Evolutionary conservation across 1,140 invertebrate species (phyloP).

Genomic region (Spodoptera litura): DNA sequence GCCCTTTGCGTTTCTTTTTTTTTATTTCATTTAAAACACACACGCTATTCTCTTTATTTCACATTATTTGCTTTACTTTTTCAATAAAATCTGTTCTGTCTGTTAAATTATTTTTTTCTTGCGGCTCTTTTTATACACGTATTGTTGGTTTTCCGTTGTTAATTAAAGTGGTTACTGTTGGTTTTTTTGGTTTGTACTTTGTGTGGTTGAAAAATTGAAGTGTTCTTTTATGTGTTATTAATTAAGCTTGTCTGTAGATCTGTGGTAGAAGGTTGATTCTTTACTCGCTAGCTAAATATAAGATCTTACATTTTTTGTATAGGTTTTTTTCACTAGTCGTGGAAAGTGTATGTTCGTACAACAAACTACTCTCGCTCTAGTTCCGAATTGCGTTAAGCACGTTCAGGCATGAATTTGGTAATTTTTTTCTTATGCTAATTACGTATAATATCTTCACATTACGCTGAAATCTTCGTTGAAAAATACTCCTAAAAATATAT

Average conservation of each 20-base stretch:
- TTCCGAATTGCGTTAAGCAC: too few relatives aligned
- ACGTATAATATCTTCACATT: background rate
- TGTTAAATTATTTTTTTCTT: constrained; percentile 31
- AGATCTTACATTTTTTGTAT: too few relatives aligned
- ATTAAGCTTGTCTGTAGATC: background rate
- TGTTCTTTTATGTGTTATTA: background rate
- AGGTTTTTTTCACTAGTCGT: too few relatives aligned
- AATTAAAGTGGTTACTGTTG: constrained; percentile 24
- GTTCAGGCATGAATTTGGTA: too few relatives aligned
- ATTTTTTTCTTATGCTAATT: background rate
- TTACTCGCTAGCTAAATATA: too few relatives aligned
- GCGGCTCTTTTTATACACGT: background rate
- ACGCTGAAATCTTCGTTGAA: background rate
- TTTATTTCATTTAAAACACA: constrained; percentile 55
- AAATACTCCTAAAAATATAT: background rate
- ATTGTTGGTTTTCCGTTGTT: constrained; percentile 15
- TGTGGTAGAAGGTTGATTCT: too few relatives aligned
- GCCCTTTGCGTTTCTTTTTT: constrained; percentile 64
- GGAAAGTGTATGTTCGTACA: too few relatives aligned
- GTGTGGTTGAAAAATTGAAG: background rate
- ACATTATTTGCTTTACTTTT: constrained; percentile 26
- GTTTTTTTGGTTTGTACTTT: background rate
- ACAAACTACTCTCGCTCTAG: too few relatives aligned
- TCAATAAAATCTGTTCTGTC: constrained; percentile 31
- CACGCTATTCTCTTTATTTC: constrained; percentile 53